phyloP scores from a whole-genome alignment of 2,888 invertebrate genomes.

The Coleophora deauratella region DNA sequence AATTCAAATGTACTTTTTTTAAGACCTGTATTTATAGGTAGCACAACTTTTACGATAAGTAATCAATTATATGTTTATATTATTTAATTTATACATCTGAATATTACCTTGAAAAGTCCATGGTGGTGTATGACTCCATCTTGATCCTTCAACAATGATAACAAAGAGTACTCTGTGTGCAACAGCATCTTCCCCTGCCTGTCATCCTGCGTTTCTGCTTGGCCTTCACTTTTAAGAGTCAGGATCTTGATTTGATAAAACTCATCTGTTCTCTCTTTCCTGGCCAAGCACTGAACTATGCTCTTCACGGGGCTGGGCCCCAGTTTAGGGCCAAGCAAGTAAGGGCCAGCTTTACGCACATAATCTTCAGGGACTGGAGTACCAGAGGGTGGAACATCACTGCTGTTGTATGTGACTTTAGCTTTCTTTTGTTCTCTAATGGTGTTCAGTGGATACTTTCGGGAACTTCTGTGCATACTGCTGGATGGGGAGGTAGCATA shows the following conservation, averaged over 20 bases:
- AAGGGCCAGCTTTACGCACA: constrained; percentile 78
- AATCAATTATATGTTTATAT: background rate
- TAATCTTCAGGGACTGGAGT: constrained; percentile 68
- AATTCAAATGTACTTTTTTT: too few relatives aligned
- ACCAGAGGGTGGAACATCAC: constrained; percentile 63
- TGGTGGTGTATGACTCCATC: constrained; percentile 85
- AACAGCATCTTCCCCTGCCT: constrained; percentile 84
- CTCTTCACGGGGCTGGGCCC: constrained; percentile 84
- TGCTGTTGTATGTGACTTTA: constrained; percentile 42
- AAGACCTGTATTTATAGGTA: too few relatives aligned
- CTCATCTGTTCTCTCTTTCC: constrained; percentile 79
- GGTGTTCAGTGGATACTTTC: constrained; percentile 29
- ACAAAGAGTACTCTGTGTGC: constrained; percentile 83
- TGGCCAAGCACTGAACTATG: constrained; percentile 83
- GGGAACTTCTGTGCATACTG: constrained; percentile 42
- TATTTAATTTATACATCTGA: background rate
- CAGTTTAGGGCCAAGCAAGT: constrained; percentile 79
- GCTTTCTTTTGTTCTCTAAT: constrained; percentile 26
- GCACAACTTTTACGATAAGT: too few relatives aligned
- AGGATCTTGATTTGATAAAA: constrained; percentile 81
- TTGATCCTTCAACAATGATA: constrained; percentile 79
- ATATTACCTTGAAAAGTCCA: constrained; percentile 83
- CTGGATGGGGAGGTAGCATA: constrained; percentile 45
- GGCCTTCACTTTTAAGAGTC: constrained; percentile 64
- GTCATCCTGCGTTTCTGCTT: constrained; percentile 81